Evolutionary conservation across 2,797 vertebrate species (phyloP).

Genomic region (Pseudotriccus pelzelni): DNA sequence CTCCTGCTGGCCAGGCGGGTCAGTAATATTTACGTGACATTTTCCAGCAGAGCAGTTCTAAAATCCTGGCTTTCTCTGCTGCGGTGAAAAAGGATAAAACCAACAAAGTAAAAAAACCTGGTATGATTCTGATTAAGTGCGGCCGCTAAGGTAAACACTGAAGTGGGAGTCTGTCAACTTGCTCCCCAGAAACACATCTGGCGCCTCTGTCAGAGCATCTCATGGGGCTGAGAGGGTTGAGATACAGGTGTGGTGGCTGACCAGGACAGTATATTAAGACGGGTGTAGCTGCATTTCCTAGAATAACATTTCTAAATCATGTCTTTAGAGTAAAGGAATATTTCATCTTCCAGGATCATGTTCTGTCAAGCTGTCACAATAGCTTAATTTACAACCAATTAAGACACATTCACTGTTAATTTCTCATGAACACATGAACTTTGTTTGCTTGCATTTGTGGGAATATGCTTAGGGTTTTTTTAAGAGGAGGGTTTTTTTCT

Average conservation of each 20-base stretch:
- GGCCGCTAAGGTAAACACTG: neutral
- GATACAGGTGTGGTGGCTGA: neutral
- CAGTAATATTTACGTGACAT: constrained; percentile 35
- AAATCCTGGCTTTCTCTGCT: neutral
- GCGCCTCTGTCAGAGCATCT: no score
- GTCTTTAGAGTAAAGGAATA: neutral
- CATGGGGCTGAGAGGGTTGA: rapidly evolving
- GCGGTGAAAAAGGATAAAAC: neutral
- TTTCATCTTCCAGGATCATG: neutral
- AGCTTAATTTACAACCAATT: neutral
- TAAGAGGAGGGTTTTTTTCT: rapidly evolving
- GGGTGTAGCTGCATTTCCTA: neutral
- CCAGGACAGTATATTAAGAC: neutral
- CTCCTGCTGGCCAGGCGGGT: neutral
- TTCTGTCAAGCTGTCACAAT: neutral
- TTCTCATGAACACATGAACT: rapidly evolving
- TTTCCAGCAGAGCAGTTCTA: neutral
- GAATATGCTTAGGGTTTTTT: neutral
- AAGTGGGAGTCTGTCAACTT: neutral
- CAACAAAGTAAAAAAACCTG: neutral
- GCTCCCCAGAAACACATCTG: neutral
- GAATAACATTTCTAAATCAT: neutral
- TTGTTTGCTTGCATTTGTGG: neutral
- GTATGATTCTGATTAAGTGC: neutral
- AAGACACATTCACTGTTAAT: neutral